Evolutionary conservation across 2,797 vertebrate species (phyloP).

Genomic region (Malurus splendens): DNA sequence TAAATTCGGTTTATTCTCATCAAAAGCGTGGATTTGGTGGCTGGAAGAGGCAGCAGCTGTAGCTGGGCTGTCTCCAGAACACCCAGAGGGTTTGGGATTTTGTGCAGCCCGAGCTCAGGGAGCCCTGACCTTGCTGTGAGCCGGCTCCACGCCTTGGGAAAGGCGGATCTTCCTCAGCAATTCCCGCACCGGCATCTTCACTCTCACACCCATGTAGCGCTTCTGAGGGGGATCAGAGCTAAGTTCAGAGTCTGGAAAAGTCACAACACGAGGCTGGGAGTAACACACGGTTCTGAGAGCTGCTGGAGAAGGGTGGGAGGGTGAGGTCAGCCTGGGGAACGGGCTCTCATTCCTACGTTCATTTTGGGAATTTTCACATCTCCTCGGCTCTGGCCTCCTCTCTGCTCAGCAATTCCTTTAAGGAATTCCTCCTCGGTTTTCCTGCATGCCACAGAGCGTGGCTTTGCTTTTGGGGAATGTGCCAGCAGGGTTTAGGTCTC

Average conservation of each 20-base stretch:
- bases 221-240: slow-evolving; percentile 50
- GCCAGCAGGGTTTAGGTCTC: background rate
- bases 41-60: background rate
- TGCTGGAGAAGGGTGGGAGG: background rate
- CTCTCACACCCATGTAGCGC: slow-evolving; percentile 84
- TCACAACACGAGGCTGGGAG: background rate
- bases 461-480: background rate
- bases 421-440: background rate
- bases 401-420: background rate
- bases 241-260: slow-evolving; percentile 56
- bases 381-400: background rate
- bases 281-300: background rate
- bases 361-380: background rate
- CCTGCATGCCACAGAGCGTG: background rate
- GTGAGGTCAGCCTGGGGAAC: background rate
- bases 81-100: rapidly evolving
- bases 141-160: slow-evolving; percentile 68
- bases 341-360: background rate
- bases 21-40: background rate
- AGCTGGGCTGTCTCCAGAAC: background rate
- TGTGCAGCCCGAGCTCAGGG: rapidly evolving
- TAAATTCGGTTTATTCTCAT: background rate
- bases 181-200: slow-evolving; percentile 84
- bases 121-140: slow-evolving; percentile 67
- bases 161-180: slow-evolving; percentile 76